Conservation (phyloP, 2,888 invertebrate genomes). For the Macrophya annulata region DNA sequence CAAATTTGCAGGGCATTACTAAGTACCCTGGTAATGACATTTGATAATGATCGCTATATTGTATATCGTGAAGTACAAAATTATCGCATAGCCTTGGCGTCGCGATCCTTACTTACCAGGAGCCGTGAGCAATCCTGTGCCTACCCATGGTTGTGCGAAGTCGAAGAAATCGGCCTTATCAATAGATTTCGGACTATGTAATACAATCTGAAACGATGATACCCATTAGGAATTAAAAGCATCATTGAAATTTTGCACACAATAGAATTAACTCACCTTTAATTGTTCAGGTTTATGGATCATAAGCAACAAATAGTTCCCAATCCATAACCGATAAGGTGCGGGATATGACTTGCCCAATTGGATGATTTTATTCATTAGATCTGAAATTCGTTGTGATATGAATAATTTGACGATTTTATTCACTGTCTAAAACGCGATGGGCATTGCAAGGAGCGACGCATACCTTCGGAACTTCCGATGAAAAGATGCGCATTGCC, state of each 20-base stretch:
- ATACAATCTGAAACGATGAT: constrained; percentile 59
- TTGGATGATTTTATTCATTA: constrained; percentile 62
- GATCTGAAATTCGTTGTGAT: constrained; percentile 59
- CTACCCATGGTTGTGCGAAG: constrained; percentile 66
- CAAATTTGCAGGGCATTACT: neutral
- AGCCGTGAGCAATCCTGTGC: constrained; percentile 68
- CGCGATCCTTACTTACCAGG: constrained; percentile 62
- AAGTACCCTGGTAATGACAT: neutral
- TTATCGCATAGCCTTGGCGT: neutral
- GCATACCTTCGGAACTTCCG: neutral
- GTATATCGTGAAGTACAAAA: no score
- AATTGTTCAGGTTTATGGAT: constrained; percentile 66
- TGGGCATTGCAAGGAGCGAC: neutral
- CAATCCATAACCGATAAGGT: constrained; percentile 66
- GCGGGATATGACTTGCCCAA: constrained; percentile 64
- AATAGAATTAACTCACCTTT: constrained; percentile 62
- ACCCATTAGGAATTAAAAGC: neutral
- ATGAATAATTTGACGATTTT: neutral
- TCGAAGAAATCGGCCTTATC: constrained; percentile 67
- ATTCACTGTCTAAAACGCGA: neutral
- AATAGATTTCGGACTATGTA: constrained; percentile 66
- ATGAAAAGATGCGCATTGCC: neutral
- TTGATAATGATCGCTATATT: no score
- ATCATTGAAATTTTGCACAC: neutral
- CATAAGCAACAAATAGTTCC: constrained; percentile 62